Base-by-base conservation (phyloP, 2,888 invertebrate genomes). In the Ischnus inquisitorius region DNA sequence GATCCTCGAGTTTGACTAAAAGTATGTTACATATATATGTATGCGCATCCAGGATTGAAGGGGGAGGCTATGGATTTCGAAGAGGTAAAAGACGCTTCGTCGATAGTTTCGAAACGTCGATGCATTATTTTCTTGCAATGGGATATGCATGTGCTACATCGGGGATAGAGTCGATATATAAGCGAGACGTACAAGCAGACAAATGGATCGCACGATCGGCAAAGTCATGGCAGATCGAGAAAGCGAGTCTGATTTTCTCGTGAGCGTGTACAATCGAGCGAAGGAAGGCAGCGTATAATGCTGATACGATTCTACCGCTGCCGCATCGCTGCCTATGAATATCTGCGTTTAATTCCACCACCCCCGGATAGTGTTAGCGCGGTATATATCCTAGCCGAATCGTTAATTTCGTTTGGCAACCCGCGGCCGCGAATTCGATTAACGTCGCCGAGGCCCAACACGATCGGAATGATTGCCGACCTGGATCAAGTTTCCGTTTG, bases 371-470 rank as follows among this genome's bases (percentile, higher is more conserved):
- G 62, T 25, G 28, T 60, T 25, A 25, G 34, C 57, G 22, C 57
- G 28, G 57, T 60, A 34, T 34, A 34, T 34, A 28, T 60, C 57
- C 62, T 54, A 22, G 76, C 75, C 67, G 89, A 91, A 90, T 90
- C 89, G 91, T 91, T 92, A 92, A 92, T 92, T 92, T 90, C 89
- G 88, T 92, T 90, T 90, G 88, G 34, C 82, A 80, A 77, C 67
- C 87, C 82, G 87, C 88, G 89, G 87, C 87, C 91, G 88, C 90
- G 87, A 91, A 92, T 90, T 91, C 90, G 91, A 92, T 92, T 92
- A 92, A 90, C 89, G 91, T 91, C 90, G 84, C 71, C 69, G 62
- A 85, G 89, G 86, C 89, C 89, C 90, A 60, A 60, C 57, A 89
- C 90, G 90, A 91, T 90, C 89, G 89, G 89, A 89, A 91, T 89